Evolutionary conservation across 2,888 invertebrate genomes (phyloP), one percentile per base, ranked within the genome.

Genomic region (Iselma pallidipennis): DNA sequence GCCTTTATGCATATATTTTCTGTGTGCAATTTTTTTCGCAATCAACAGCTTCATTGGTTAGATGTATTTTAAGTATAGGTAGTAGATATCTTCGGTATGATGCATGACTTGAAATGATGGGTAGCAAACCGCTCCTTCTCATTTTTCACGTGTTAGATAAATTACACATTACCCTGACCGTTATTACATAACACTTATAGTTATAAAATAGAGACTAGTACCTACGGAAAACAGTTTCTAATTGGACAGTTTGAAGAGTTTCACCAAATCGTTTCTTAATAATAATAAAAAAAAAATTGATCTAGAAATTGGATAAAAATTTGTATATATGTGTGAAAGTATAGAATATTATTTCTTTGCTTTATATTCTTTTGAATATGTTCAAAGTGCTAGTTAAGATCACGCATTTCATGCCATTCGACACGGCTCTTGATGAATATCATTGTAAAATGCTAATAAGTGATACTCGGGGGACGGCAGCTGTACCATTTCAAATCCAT

Each of bases 361-460:
- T n/a, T n/a, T n/a, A n/a, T n/a, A n/a, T n/a, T n/a, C n/a, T n/a
- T n/a, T n/a, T n/a, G n/a, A n/a, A n/a, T n/a, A n/a, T n/a, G n/a
- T n/a, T 12, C 42, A 42, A 42, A 21, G 42, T 12, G 21, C 3
- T 19, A 19, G 42, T 42, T 21, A 42, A 42, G 21, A 42, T 42
- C 42, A 42, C 42, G 42, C 42, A 42, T 42, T 42, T 42, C 42
- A 42, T 42, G 50, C 50, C 23, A 26, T 50, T 50, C 29, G 51
- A 51, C 31, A 31, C 51, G 28, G 51, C 28, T 28, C 31, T 51
- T 51, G 51, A 51, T 51, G 51, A 51, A 51, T 51, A 51, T 51
- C 51, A 51, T 51, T 51, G 51, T 51, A 31, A 51, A 51, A 51
- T 51, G 29, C 51, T 51, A 51, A 51, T 51, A 51, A 51, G 51